Base-by-base conservation (phyloP, 2,113 vertebrate genomes). In the Nerophis ophidion region DNA sequence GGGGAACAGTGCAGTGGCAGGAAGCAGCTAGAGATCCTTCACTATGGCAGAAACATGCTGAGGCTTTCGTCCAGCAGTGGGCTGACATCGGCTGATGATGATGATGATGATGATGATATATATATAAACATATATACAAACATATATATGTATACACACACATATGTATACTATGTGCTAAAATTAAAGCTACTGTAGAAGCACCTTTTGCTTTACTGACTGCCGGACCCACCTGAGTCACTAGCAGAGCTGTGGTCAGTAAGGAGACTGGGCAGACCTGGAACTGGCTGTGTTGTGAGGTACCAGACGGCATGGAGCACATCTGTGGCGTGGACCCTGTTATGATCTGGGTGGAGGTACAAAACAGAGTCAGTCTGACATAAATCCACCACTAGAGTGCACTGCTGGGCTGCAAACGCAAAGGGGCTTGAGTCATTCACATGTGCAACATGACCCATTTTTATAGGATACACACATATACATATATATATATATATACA, bases 241-340 rank as follows among this genome's bases (percentile, higher is more conserved):
- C 93, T 96, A 55, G 91, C 88, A 40, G 94, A 94, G 34, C 93
- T 85, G 0, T 95, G 93, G 71, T 94, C 93, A 7, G 78, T 89
- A n/a, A 95, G 79, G 62, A 94, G 86, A 47, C 91, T 91, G 5
- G 93, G 90, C 46, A 98, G 92, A 53, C 94, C 95, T 1, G 97
- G 95, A 56, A 99, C 91, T 58, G 94, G 85, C 72, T 98, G 97
- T 0, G 95, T 98, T 36, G 94, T 97, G 38, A 99, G 94, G 84
- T 93, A 99, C 97, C 97, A 99, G 55, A 99, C 97, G 0, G 97
- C 97, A 8, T 99, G 97, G 0, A 99, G 90, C n/a, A 99, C 97
- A 10, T 99, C 97, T 33, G 96, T 98, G 71, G 97, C 97, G 1
- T 99, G 97, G 66, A 95, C 92, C 71, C 95, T 89, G 88, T 99